Percentiles rank a stretch among this genome's conserved stretches.
Conservation (phyloP, 53 echinoderm and acorn worm species). For the Pentamera pediparva region DNA sequence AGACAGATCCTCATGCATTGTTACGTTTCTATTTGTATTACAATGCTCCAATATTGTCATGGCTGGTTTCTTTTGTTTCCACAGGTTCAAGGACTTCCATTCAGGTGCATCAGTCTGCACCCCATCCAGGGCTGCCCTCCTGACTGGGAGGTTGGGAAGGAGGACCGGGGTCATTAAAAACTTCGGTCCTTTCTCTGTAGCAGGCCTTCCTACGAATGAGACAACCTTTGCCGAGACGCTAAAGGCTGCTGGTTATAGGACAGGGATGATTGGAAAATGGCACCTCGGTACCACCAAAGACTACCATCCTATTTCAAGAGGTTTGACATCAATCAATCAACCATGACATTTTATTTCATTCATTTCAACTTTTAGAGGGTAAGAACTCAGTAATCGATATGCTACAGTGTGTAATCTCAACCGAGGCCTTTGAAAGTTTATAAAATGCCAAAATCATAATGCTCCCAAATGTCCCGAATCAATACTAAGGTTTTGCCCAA, state of each 20-base stretch:
- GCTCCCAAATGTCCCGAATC: too few species aligned
- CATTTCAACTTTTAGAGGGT: too few species aligned
- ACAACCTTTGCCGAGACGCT: constrained; percentile 67
- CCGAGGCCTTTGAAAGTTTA: too few species aligned
- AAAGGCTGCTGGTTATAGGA: constrained; percentile 56
- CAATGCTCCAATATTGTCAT: not conserved
- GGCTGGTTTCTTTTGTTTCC: not conserved
- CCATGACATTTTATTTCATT: too few species aligned
- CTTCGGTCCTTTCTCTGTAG: constrained; percentile 26
- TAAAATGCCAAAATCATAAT: too few species aligned
- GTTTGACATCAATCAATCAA: constrained; percentile 2
- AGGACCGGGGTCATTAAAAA: constrained; percentile 45
- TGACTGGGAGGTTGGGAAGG: constrained; percentile 55
- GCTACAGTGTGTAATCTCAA: too few species aligned
- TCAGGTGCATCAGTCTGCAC: constrained; percentile 64
- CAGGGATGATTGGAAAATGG: constrained; percentile 75
- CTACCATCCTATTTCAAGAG: constrained; percentile 47
- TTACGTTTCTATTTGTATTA: not conserved
- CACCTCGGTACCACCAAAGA: constrained; percentile 43
- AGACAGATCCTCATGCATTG: not conserved
- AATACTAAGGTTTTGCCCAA: too few species aligned
- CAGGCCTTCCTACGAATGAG: constrained; percentile 57
- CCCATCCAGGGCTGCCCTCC: constrained; percentile 59
- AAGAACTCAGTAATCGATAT: too few species aligned
- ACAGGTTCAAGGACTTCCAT: constrained; percentile 66